Conservation (phyloP, 1,140 invertebrate species). For the Penaeus indicus region DNA sequence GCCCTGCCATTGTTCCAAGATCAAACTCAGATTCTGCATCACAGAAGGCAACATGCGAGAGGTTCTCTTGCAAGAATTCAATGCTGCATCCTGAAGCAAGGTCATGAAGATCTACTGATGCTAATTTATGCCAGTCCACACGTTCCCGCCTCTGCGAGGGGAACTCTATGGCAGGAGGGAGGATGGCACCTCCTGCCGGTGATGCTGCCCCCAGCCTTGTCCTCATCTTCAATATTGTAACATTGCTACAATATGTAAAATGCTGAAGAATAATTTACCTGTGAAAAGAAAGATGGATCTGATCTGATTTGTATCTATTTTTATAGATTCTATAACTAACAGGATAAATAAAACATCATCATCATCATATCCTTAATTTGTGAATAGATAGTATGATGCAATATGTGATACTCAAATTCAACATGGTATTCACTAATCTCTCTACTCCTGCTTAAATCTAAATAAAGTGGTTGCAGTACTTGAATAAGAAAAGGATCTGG, state of each 20-base stretch:
- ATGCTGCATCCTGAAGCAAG: conserved; percentile 51
- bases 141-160: conserved; percentile 49
- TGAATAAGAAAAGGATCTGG: too few relatives aligned
- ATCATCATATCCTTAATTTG: too few relatives aligned
- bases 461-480: too few relatives aligned
- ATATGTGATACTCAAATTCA: too few relatives aligned
- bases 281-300: neutral
- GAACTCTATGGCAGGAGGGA: conserved; percentile 50
- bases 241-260: neutral
- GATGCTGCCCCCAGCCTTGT: conserved; percentile 18
- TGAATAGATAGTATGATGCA: too few relatives aligned
- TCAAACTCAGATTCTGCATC: conserved; percentile 56
- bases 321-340: too few relatives aligned
- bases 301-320: too few relatives aligned
- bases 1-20: conserved; percentile 38
- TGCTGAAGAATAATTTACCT: neutral
- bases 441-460: too few relatives aligned
- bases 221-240: conserved; percentile 25
- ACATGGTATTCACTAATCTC: too few relatives aligned
- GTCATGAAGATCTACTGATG: conserved; percentile 56
- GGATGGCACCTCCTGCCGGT: conserved; percentile 3
- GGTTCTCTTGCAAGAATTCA: conserved; percentile 54
- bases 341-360: too few relatives aligned
- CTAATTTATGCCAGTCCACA: conserved; percentile 60
- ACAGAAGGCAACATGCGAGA: conserved; percentile 57